Base-by-base conservation (phyloP, 2,113 vertebrate genomes). In the Meriones unguiculatus region DNA sequence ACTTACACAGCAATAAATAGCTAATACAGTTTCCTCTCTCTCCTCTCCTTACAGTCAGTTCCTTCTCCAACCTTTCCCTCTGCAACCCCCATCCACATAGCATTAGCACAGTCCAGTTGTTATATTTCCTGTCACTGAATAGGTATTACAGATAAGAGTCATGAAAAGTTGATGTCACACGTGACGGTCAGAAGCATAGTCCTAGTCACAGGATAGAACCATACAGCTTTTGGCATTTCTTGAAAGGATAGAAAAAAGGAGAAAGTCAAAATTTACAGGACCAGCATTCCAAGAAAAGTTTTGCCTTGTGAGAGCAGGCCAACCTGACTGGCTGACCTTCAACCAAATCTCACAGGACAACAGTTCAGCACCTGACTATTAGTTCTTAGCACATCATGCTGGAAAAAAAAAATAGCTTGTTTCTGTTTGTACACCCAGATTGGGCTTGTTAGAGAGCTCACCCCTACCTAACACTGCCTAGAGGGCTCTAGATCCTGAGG, bases 181-280 rank as follows among this genome's bases (percentile, higher is more conserved):
- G 67, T 91, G 35, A 57, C 89, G 84, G n/a, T 91, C 93, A 78
- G 64, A 97, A 93, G 41, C 38, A 64, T 81, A 46, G 93, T 90
- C 24, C 10, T 72, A 93, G 70, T 50, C 92, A 35, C 24, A 92
- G 32, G 10, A n/a, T 84, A 73, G 46, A 54, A 82, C 35, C 59
- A 87, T 77, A 93, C 38, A 85, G 64, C 64, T 94, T 93, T 70
- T 32, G 57, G 65, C 57, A 96, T 88, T 96, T 96, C 54, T 93
- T 64, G 93, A 93, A 94, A 59, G 52, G 30, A 28, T 24, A 87
- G 67, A 57, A 75, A 91, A 86, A 64, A 9, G 38, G 14, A 96
- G 15, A 62, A 67, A 87, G 62, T 52, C 64, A 87, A 64, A 95
- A 11, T 75, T 76, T 90, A 77, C 50, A 91, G 80, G 93, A 30